Base-by-base conservation (phyloP, 2,888 invertebrate species). In the Troglohyphantes excavatus region DNA sequence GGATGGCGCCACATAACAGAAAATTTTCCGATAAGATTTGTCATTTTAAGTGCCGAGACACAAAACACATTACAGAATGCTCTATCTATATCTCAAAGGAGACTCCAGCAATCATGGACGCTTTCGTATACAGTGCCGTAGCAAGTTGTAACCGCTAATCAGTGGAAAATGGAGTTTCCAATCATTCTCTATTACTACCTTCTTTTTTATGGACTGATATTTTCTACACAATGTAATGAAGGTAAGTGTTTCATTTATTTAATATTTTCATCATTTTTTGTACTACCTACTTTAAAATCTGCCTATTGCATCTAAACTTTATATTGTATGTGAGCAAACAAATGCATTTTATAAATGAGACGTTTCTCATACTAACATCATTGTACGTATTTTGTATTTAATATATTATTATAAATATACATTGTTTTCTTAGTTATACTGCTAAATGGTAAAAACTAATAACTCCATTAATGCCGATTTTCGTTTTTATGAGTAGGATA, bases 1-100 rank as follows among this genome's bases (percentile, higher is more conserved):
- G 46, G 89, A 72, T 70, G 89, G 83, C 89, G 89, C 89, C 83
- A 90, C 89, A 53, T 72, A 65, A 13, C 43, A 17, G 65, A 21
- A 19, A 7, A 9, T 29, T 68, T 3, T 9, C 13, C 11, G 0
- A 27, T 68, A 29, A 68, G 63, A 65, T 23, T n/a, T 68, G 13
- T 53, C n/a, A n/a, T 53, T 53, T n/a, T n/a, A 53, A 17, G 5
- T n/a, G 53, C 17, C 3, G 5, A n/a, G 9, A 53, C 13, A 53
- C n/a, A n/a, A 1, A 13, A 53, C 9, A 53, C 9, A 53, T 0
- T 17, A 11, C 13, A 53, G 53, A 17, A 53, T 1, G 53, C 53
- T 53, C n/a, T 1, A 53, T 53, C n/a, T 1, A 53, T 0, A 13
- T 1, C 13, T 53, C 53, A n/a, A 13, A 13, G n/a, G n/a, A n/a